Base-by-base conservation (phyloP, 37 sponge, comb jelly and placozoan genomes). In the Beroe forskalii region DNA sequence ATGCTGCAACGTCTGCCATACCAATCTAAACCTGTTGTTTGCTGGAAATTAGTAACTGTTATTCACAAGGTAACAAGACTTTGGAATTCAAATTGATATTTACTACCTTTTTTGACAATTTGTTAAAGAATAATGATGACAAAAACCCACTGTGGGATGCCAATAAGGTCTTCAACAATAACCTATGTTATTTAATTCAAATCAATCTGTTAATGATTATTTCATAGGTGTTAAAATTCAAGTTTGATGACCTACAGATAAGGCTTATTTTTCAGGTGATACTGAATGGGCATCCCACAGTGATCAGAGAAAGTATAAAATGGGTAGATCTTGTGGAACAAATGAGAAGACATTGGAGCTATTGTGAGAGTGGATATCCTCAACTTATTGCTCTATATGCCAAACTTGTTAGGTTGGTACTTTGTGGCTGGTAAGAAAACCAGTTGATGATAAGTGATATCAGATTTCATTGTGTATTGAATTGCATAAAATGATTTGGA, bases 231-330 rank as follows among this genome's bases (percentile, higher is more conserved):
- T n/a, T n/a, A n/a, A n/a, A n/a, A n/a, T n/a, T n/a, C n/a, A n/a
- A n/a, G n/a, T n/a, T n/a, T n/a, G n/a, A n/a, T n/a, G n/a, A n/a
- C n/a, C n/a, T n/a, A n/a, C n/a, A n/a, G n/a, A n/a, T n/a, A n/a
- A n/a, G n/a, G n/a, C n/a, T n/a, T n/a, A 28, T 35, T 69, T 69
- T 2, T 36, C 72, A 69, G 72, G 72, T 69, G 39, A 69, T 69
- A 69, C 33, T 69, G 12, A 69, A 69, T 35, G 72, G 72, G 9
- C 72, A 69, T 33, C 72, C 72, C 19, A 69, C 72, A 3, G 72
- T 69, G 38, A 69, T 69, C 28, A 69, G 72, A 69, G 72, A 69
- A 33, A 69, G 72, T 69, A 69, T 69, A 20, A 69, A 69, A 35
- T 69, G 72, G 72, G 72, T 69, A 69, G 72, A 69, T 35, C 32